Conservation (phyloP, 2,797 vertebrate genomes). For the Pseudochaenichthys georgianus region DNA sequence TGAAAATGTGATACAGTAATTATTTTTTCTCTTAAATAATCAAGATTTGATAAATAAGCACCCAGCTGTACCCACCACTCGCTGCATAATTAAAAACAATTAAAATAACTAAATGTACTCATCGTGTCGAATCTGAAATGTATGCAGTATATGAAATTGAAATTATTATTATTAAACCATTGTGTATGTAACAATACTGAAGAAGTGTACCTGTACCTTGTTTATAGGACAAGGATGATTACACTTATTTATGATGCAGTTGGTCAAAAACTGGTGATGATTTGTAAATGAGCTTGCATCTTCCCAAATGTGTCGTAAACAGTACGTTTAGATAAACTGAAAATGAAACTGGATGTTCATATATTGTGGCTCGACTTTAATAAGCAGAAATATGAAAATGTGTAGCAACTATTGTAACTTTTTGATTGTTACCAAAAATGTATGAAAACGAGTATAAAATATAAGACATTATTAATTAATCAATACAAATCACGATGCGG, state of each 20-base stretch:
- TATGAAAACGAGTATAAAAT: background rate
- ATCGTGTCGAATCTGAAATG: no score
- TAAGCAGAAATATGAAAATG: background rate
- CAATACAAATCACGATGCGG: background rate
- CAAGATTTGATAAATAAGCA: no score
- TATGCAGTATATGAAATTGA: no score
- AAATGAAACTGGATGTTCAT: background rate
- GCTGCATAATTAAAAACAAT: no score
- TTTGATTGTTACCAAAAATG: background rate
- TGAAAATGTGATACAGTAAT: no score
- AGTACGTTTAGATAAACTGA: background rate
- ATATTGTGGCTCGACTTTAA: background rate
- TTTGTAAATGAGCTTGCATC: background rate
- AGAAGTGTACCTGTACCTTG: no score
- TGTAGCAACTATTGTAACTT: background rate
- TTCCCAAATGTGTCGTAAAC: background rate
- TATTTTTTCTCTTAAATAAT: no score
- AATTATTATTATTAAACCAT: no score
- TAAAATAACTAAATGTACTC: no score
- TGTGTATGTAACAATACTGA: no score
- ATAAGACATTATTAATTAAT: background rate
- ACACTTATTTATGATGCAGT: background rate
- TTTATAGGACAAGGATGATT: background rate
- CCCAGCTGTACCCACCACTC: no score
- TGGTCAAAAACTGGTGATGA: background rate